phyloP scores from a whole-genome alignment of 2,797 vertebrate species.

The Macropodus opercularis region DNA sequence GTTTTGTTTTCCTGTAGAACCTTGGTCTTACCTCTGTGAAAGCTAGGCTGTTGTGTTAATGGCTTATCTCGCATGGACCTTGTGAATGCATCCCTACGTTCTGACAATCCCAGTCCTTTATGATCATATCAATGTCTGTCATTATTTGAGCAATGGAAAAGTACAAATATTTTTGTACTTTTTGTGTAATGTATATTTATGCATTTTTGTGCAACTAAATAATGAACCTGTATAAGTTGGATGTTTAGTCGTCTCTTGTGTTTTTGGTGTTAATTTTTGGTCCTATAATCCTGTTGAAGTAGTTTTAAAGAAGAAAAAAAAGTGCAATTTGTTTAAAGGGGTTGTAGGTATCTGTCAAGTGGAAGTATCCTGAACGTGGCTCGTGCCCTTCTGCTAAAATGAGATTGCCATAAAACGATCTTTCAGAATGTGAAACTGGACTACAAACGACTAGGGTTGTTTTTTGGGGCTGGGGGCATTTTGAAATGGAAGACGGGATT shows the following conservation, averaged over 20 bases:
- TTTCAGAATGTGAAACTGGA: conserved; percentile 83
- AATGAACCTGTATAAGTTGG: conserved; percentile 83
- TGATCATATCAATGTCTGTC: conserved; percentile 75
- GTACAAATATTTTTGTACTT: conserved; percentile 78
- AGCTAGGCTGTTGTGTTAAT: conserved; percentile 77
- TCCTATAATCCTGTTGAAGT: conserved; percentile 77
- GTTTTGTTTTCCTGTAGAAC: conserved; percentile 73
- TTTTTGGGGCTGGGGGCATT: conserved; percentile 58
- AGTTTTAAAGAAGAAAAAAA: conserved; percentile 76
- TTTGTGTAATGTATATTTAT: conserved; percentile 83
- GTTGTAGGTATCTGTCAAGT: conserved; percentile 62
- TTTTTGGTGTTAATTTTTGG: conserved; percentile 81
- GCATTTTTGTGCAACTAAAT: conserved; percentile 83
- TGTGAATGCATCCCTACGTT: conserved; percentile 77
- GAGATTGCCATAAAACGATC: conserved; percentile 75
- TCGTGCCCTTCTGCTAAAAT: conserved; percentile 72
- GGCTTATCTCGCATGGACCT: conserved; percentile 79
- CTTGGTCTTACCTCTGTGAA: conserved; percentile 79
- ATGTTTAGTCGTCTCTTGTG: conserved; percentile 80
- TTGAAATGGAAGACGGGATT: conserved; percentile 74
- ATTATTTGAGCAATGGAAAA: conserved; percentile 77
- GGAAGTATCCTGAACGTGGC: conserved; percentile 66
- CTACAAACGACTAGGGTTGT: conserved; percentile 71
- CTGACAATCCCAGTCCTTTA: conserved; percentile 70
- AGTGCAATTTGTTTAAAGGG: conserved; percentile 83